Base-by-base conservation (phyloP, 1,140 invertebrate species). In the Pectinophora gossypiella region DNA sequence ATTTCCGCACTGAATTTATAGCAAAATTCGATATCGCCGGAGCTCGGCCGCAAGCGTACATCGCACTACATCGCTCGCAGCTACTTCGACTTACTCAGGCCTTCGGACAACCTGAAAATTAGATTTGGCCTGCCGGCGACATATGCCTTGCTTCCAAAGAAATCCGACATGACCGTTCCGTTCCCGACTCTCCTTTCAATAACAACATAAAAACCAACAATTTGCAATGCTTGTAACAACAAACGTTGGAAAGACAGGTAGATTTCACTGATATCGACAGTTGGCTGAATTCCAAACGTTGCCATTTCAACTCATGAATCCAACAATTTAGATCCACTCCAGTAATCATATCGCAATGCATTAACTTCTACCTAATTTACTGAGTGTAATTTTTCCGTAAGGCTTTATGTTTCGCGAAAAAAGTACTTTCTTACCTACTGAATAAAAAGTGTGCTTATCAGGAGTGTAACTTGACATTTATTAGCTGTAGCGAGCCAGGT, bases 1-100 rank as follows among this genome's bases (percentile, higher is more conserved):
- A 77, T 82, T 79, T 82, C 74, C 72, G 67, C 50, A 57, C 46
- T 48, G 64, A 72, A 59, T 63, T 76, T 73, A 67, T 59, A 68
- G 63, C 52, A 70, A 65, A 81, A 78, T 72, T 64, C 60, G 68
- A 72, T 74, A 79, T 67, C 57, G 48, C 44, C 54, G 50, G 20
- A 36, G 54, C 35, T 1, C 46, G 27, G 15, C 35, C 47, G 32
- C 35, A 20, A 15, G 35, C 36, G 48, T 23, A 50, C 13, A 38
- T 9, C 27, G 27, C 2, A 51, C 22, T 12, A 19, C 7, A 43
- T 36, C 18, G 36, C 48, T 38, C 22, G 23, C 42, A 66, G 64
- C 66, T 48, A 62, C 50, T 54, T 35, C 54, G 54, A 54, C 4
- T n/a, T n/a, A n/a, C 19, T 20, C 21, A 18, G 27, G 44, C 56